These are phyloP conservation scores for Cepaea hortensis DNA, from an alignment of 2,888 invertebrate genomes.

Conservation along the genomic window DNA sequence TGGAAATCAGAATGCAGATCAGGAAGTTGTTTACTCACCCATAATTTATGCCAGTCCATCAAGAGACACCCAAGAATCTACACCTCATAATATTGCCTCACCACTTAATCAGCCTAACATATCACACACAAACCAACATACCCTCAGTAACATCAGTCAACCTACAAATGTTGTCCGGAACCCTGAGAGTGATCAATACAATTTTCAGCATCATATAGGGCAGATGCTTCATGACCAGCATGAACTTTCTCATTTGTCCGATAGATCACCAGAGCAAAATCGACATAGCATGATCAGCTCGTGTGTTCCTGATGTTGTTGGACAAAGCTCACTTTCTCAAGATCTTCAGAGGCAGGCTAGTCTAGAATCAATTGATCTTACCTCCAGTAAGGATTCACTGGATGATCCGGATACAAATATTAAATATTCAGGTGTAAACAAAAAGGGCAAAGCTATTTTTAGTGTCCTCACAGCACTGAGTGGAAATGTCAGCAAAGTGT, in stretches of 20 bases:
- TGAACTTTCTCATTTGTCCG: background rate
- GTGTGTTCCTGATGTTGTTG: conserved; percentile 34
- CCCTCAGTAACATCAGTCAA: background rate
- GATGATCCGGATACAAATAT: conserved; percentile 8
- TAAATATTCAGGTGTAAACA: background rate
- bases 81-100: background rate
- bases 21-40: conserved; percentile 8
- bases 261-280: conserved; percentile 1
- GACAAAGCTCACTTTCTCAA: background rate
- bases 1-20: background rate
- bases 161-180: background rate
- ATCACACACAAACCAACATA: background rate
- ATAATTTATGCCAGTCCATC: conserved; percentile 21
- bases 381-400: conserved; percentile 39
- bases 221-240: background rate
- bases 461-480: conserved; percentile 17
- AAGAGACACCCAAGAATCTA: background rate
- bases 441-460: background rate
- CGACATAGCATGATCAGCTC: conserved; percentile 18
- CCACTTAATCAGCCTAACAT: background rate
- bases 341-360: background rate
- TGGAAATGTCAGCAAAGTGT: conserved; percentile 31
- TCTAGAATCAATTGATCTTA: conserved; percentile 29
- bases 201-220: background rate
- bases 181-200: background rate